Percentiles rank a stretch among this genome's conserved stretches.
These are phyloP conservation scores for crab-eating macaque (Macaca fascicularis) DNA, from an alignment of 2,113 vertebrate genomes.

Conservation along the genomic window T2T-MFA8v1.1 NC_088375.1:147224501-147225000, in stretches of 20 bases:
- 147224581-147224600: background rate
- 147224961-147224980: too few species aligned
- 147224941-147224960: background rate
- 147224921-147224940: background rate
- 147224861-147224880: background rate
- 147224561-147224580: background rate
- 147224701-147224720: background rate
- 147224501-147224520: background rate
- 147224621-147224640: background rate
- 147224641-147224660: background rate
- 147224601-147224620: background rate
- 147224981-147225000: too few species aligned
- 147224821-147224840: background rate
- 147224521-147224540: background rate
- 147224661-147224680: background rate
- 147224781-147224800: background rate
- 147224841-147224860: background rate
- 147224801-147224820: background rate
- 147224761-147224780: background rate
- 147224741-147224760: background rate
- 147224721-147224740: background rate
- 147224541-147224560: background rate
- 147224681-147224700: background rate
- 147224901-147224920: background rate
- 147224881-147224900: background rate